Conservation (phyloP, 2,888 invertebrate species). For the Alloscopus bannaensis region DNA sequence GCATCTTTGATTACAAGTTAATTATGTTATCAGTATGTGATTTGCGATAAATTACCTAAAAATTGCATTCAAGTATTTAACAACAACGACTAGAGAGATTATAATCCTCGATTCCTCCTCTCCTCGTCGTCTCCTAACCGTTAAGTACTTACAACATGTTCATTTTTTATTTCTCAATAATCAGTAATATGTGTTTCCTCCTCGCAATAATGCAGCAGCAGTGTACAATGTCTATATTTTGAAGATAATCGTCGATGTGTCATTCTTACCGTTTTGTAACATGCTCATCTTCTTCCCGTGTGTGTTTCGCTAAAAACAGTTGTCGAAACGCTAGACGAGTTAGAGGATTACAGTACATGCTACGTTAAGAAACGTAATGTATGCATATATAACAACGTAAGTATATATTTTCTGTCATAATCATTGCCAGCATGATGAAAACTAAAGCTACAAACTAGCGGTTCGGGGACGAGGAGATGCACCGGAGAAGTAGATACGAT, state of each 20-base stretch:
- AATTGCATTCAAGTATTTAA: no score
- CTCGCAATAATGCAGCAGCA: background rate
- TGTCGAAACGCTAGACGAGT: background rate
- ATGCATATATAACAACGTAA: constrained; percentile 10
- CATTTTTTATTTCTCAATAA: no score
- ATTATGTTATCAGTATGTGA: no score
- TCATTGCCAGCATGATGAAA: constrained; percentile 54
- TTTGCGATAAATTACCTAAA: no score
- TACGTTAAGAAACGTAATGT: background rate
- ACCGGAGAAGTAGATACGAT: no score
- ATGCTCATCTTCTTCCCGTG: no score
- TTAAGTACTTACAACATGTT: no score
- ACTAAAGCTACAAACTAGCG: constrained; percentile 14
- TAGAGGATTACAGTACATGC: constrained; percentile 1
- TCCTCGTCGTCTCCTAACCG: no score
- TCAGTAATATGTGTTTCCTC: no score
- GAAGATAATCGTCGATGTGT: background rate
- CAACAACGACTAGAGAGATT: no score
- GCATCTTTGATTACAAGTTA: no score
- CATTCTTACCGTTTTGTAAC: background rate
- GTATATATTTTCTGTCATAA: constrained; percentile 14
- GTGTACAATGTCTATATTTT: constrained; percentile 25
- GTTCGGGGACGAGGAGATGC: constrained; percentile 32
- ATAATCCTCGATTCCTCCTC: no score
- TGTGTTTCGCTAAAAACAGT: background rate